Base-by-base conservation (phyloP, 2,113 vertebrate genomes). In the Anhinga rufa region DNA sequence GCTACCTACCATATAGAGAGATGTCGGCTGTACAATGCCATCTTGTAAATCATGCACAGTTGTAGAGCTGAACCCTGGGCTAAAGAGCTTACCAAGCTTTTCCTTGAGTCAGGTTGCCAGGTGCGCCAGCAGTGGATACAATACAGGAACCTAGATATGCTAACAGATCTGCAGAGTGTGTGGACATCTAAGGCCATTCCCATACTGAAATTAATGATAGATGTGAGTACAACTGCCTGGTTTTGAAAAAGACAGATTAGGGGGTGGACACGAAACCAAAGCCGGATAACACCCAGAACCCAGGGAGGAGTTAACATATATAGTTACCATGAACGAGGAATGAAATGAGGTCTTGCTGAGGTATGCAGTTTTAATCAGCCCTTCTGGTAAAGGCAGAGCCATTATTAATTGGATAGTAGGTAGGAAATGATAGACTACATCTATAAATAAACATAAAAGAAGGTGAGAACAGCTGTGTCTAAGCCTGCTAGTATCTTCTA, bases 351-450 rank as follows among this genome's bases (percentile, higher is more conserved):
- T 74, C 75, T 90, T 77, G 42, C 79, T 77, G 71, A 86, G 61
- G 58, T 91, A 76, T 0, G 0, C 20, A 58, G 49, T 79, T 95
- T 82, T 91, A 97, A 86, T 85, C 62, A 69, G 60, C 78, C 65
- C 52, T 94, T 89, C 85, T 82, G 77, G 60, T 87, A 75, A 82
- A 79, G 79, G 49, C 79, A 94, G 82, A 94, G 68, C 44, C 86
- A 76, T 87, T 89, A 90, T 77, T 97, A 95, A 93, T 86, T 94
- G 89, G 54, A 54, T 85, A 84, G 87, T 65, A 91, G 86, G 80
- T 94, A 69, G 70, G 77, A 92, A 97, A 93, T 90, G 66, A 82
- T 85, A 90, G 94, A 76, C 92, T 93, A 21, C 36, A 17, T 93
- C 89, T 92, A 86, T 86, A 95, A 96, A 85, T 88, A 91, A 93